Evolutionary conservation across 1,140 invertebrate species (phyloP).

Genomic region (Brachionus angularis): DNA sequence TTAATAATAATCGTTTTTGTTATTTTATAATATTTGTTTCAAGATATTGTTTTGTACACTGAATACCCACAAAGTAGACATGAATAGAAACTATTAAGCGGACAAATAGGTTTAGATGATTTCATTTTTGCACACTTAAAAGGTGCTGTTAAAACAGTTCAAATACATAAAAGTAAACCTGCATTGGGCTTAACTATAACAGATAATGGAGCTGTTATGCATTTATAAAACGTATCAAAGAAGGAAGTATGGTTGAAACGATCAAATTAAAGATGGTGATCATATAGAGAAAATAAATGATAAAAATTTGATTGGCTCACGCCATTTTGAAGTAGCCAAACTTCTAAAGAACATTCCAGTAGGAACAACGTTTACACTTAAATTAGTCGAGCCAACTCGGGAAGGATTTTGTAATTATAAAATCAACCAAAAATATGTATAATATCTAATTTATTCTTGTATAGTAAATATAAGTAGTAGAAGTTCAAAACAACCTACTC

Average conservation of each 20-base stretch:
- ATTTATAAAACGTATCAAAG: slow-evolving; percentile 94
- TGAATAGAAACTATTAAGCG: slow-evolving; percentile 84
- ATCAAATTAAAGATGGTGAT: slow-evolving; percentile 76
- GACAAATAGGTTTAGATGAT: slow-evolving; percentile 92
- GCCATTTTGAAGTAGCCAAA: slow-evolving; percentile 93
- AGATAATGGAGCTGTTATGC: slow-evolving; percentile 90
- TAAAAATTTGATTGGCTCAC: slow-evolving; percentile 75
- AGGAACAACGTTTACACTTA: slow-evolving; percentile 78
- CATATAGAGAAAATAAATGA: slow-evolving; percentile 91
- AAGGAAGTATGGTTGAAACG: slow-evolving; percentile 73
- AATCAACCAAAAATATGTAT: not conserved
- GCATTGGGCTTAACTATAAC: slow-evolving; percentile 93
- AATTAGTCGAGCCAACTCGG: slow-evolving; percentile 81
- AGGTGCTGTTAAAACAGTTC: slow-evolving; percentile 88
- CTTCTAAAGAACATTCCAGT: slow-evolving; percentile 85
- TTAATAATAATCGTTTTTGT: too few relatives aligned
- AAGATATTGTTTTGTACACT: slow-evolving; percentile 95
- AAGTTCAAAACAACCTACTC: slow-evolving; percentile 48
- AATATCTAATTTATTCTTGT: slow-evolving; percentile 45
- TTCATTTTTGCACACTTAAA: slow-evolving; percentile 96
- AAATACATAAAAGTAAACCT: slow-evolving; percentile 84
- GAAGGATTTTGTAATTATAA: slow-evolving; percentile 73
- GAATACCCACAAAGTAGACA: slow-evolving; percentile 94
- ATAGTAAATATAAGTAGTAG: slow-evolving; percentile 74
- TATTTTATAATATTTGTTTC: too few relatives aligned